A percentile compares a stretch with the other conserved stretches of the same genome.
Conservation (phyloP, 2,888 invertebrate species). For the Caenorhabditis afra region DNA sequence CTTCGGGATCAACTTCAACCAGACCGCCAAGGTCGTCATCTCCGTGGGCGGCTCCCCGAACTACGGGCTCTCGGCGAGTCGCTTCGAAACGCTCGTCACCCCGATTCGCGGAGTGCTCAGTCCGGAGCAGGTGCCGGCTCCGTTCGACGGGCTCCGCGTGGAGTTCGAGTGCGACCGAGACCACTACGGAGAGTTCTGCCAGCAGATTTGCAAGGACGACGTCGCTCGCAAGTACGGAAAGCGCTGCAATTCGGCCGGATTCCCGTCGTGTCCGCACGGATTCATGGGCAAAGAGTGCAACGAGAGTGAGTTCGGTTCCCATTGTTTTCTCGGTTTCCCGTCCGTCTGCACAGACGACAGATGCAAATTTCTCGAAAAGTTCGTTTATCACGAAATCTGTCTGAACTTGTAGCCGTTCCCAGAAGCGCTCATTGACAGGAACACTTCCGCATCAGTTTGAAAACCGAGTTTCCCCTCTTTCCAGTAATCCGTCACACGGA, state of each 20-base stretch:
- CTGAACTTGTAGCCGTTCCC: too few relatives aligned
- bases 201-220: background rate
- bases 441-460: too few relatives aligned
- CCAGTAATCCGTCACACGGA: background rate
- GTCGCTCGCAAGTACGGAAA: slow-evolving; percentile 15
- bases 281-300: slow-evolving; percentile 11
- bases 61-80: background rate
- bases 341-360: too few relatives aligned
- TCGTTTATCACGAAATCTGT: too few relatives aligned
- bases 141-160: slow-evolving; percentile 12
- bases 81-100: background rate
- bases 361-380: too few relatives aligned
- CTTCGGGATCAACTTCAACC: slow-evolving; percentile 1
- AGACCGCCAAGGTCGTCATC: slow-evolving; percentile 3
- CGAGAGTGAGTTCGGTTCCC: background rate
- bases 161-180: slow-evolving; percentile 2
- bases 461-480: too few relatives aligned
- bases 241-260: slow-evolving; percentile 17
- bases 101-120: slow-evolving; percentile 1
- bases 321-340: too few relatives aligned
- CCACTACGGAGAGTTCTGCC: too few relatives aligned
- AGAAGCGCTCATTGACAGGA: too few relatives aligned
- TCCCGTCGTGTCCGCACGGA: slow-evolving; percentile 1
- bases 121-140: slow-evolving; percentile 10
- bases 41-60: slow-evolving; percentile 9